Base-by-base conservation (phyloP, 2,888 invertebrate genomes). In the Calephelis perditalis region DNA sequence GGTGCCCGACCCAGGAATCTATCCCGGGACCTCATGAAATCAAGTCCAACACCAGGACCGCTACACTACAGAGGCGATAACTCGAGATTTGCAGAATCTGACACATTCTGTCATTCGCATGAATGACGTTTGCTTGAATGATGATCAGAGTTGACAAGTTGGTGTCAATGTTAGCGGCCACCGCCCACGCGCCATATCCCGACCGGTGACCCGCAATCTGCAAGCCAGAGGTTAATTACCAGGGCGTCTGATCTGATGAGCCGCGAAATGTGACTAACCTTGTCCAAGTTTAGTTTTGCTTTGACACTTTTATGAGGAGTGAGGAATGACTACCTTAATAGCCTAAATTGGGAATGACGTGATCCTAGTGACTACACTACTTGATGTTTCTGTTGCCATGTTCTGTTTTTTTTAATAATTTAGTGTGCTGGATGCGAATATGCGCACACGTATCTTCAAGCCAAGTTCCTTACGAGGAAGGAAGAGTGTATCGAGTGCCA, bases 171-270 rank as follows among this genome's bases (percentile, higher is more conserved):
- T 40, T 15, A 49, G 3, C 9, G n/a, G 49, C 26, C 12, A 9
- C 49, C 5, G 9, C 49, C 49, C 49, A 49, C 49, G 49, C 49
- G 49, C 63, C 56, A 59, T 63, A 63, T 61, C 46, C 54, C 46
- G 59, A 62, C 58, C 60, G 59, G 60, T 58, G 61, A 62, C 43
- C 56, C 43, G 58, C 46, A 4, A 59, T 44, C 56, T 40, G 60
- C 40, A 57, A 49, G 63, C 37, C 59, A 10, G 57, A 54, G 65
- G 64, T 65, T 58, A 65, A 65, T 60, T 56, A 60, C 44, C 56
- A 26, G 65, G 62, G 61, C 65, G 57, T 11, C 58, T 15, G 47
- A 40, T 37, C 43, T 58, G 47, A 58, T 47, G 58, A 56, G 47
- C 37, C 56, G 58, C 62, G 40, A 65, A 63, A 63, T 62, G 45